Percentiles rank a stretch among this genome's conserved stretches.
Evolutionary conservation across 2,888 invertebrate species (phyloP).

Genomic region (Epicampocera succincta): DNA sequence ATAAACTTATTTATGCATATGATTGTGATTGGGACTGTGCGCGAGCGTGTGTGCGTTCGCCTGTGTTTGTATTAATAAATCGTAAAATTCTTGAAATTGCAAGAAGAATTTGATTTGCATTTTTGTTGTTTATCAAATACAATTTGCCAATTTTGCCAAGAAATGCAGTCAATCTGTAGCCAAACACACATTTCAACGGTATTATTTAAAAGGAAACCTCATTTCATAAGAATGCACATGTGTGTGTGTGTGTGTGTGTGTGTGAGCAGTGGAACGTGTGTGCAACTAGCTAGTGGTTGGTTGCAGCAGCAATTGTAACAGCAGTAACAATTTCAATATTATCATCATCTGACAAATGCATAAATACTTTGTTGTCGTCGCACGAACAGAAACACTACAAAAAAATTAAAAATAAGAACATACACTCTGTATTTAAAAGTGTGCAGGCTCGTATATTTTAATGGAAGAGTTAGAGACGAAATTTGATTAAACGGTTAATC

Average conservation of each 20-base stretch:
- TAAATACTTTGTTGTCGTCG: constrained; percentile 46
- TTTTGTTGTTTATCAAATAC: constrained; percentile 69
- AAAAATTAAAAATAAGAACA: background rate
- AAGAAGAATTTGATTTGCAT: constrained; percentile 69
- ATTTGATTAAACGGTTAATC: background rate
- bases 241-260: background rate
- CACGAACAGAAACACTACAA: constrained; percentile 15
- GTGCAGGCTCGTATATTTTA: background rate
- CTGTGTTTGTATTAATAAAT: constrained; percentile 60
- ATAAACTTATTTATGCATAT: constrained; percentile 34
- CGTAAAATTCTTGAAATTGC: constrained; percentile 69
- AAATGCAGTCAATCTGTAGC: constrained; percentile 62
- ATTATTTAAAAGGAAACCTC: constrained; percentile 37
- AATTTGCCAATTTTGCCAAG: constrained; percentile 69
- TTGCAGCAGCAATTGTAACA: constrained; percentile 40
- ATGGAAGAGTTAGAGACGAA: background rate
- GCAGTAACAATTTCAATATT: constrained; percentile 63
- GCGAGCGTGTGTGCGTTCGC: constrained; percentile 10
- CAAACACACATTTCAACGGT: background rate
- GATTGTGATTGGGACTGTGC: background rate
- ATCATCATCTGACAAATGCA: constrained; percentile 68
- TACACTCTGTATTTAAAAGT: background rate
- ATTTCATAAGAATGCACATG: constrained; percentile 2
- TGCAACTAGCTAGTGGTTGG: constrained; percentile 33
- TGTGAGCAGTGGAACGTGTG: background rate